Percentiles rank a stretch among this genome's conserved stretches.
These are phyloP conservation scores for Xanthia togata DNA, from an alignment of 2,888 invertebrate genomes.

Conservation along the genomic window DNA sequence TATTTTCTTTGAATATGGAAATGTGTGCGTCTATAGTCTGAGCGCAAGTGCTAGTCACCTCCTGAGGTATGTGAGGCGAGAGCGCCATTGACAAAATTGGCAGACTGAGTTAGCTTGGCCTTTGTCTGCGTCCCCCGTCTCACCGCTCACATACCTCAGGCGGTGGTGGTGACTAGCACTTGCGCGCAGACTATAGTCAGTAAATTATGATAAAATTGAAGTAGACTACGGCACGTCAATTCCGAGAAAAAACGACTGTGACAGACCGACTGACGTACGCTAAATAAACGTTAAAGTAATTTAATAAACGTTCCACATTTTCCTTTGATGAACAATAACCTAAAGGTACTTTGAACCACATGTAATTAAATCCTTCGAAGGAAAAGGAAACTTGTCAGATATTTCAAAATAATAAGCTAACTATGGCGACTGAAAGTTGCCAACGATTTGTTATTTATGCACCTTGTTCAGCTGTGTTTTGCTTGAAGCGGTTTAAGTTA, in stretches of 20 bases:
- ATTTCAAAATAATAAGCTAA: slow-evolving; percentile 38
- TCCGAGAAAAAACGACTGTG: slow-evolving; percentile 9
- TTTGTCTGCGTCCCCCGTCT: too few relatives aligned
- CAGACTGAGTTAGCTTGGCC: too few relatives aligned
- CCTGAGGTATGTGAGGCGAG: too few relatives aligned
- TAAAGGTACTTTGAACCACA: slow-evolving; percentile 7
- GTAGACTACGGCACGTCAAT: background rate
- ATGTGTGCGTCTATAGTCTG: background rate
- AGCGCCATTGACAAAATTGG: too few relatives aligned
- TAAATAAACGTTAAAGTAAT: background rate
- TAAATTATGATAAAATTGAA: background rate
- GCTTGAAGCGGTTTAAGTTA: slow-evolving; percentile 29
- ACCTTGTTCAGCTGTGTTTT: slow-evolving; percentile 27
- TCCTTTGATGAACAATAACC: slow-evolving; percentile 3
- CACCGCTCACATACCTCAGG: too few relatives aligned
- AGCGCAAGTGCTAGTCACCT: too few relatives aligned
- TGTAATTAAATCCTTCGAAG: slow-evolving; percentile 24
- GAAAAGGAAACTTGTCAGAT: slow-evolving; percentile 35
- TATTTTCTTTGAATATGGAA: slow-evolving; percentile 1
- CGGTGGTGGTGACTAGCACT: too few relatives aligned
- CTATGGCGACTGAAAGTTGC: slow-evolving; percentile 34
- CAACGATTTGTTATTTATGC: slow-evolving; percentile 43
- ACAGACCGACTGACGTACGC: slow-evolving; percentile 5
- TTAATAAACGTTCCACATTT: slow-evolving; percentile 22
- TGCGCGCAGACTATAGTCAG: too few relatives aligned